Evolutionary conservation across 2,888 invertebrate species (phyloP).

Genomic region (Rotaria socialis): DNA sequence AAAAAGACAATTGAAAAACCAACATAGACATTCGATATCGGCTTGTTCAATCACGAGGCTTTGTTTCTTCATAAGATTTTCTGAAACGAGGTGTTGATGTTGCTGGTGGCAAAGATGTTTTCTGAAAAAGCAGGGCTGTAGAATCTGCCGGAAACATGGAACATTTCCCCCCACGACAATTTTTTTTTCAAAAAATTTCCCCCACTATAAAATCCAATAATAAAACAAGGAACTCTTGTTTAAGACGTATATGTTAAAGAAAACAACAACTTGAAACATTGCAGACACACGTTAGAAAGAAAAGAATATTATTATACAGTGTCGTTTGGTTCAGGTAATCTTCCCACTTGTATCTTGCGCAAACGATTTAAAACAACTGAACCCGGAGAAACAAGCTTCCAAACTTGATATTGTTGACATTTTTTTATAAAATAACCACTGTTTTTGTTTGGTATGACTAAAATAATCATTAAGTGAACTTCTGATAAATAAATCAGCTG

Average conservation of each 20-base stretch:
- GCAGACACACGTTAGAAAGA: too few species aligned
- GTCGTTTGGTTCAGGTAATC: background rate
- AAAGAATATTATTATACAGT: too few species aligned
- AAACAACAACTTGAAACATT: too few species aligned
- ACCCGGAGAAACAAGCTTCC: constrained; percentile 7
- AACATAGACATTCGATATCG: background rate
- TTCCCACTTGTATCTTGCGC: background rate
- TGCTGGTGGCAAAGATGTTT: background rate
- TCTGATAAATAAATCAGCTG: background rate
- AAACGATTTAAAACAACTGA: constrained; percentile 14
- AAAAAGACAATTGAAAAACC: background rate
- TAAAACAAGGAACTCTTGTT: too few species aligned
- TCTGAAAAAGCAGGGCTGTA: background rate
- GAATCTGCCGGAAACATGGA: too few species aligned
- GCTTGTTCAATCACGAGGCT: background rate
- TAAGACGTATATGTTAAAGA: too few species aligned
- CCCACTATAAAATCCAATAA: too few species aligned
- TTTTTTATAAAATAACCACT: background rate
- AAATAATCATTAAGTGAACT: background rate
- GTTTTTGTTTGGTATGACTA: background rate
- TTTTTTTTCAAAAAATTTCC: too few species aligned
- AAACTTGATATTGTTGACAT: background rate
- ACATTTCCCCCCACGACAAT: too few species aligned
- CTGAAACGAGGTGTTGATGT: constrained; percentile 8
- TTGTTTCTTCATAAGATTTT: background rate